Evolutionary conservation across 2,797 vertebrate genomes (phyloP).

Genomic region (Notamacropus eugenii): DNA sequence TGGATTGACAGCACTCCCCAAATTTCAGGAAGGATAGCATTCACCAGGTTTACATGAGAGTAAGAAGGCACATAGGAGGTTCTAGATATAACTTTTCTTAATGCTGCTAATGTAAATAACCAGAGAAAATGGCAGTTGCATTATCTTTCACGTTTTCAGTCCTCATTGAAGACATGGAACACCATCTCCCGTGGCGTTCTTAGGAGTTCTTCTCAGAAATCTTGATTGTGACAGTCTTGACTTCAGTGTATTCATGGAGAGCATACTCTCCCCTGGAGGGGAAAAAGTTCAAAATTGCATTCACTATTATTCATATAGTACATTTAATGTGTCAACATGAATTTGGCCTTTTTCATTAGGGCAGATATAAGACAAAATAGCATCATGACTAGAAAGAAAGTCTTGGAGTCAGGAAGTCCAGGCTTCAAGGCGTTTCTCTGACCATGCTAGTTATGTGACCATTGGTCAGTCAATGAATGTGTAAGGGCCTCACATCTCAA

Average conservation of each 20-base stretch:
- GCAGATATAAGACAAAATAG: background rate
- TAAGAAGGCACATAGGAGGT: slow-evolving; percentile 42
- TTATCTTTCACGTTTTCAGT: background rate
- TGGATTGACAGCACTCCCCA: background rate
- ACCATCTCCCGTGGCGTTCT: slow-evolving; percentile 49
- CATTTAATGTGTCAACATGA: background rate
- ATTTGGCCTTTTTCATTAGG: slow-evolving; percentile 12
- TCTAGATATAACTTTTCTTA: slow-evolving; percentile 53
- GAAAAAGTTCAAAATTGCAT: slow-evolving; percentile 60
- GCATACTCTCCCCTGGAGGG: slow-evolving; percentile 90
- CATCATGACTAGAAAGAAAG: background rate
- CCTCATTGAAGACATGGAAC: slow-evolving; percentile 17
- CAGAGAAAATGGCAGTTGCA: slow-evolving; percentile 39
- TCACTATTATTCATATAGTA: slow-evolving; percentile 4
- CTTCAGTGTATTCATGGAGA: slow-evolving; percentile 91
- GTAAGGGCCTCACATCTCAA: background rate
- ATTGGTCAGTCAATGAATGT: background rate
- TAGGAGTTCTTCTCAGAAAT: slow-evolving; percentile 92
- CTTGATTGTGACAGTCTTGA: slow-evolving; percentile 92
- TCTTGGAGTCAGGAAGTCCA: background rate
- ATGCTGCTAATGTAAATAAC: slow-evolving; percentile 60
- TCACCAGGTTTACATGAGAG: slow-evolving; percentile 29
- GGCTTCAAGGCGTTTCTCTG: background rate
- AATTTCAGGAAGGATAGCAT: slow-evolving; percentile 32
- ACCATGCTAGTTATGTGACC: background rate